Evolutionary conservation across 2,797 vertebrate genomes (phyloP).

Genomic region (Hoplostethus mediterraneus): DNA sequence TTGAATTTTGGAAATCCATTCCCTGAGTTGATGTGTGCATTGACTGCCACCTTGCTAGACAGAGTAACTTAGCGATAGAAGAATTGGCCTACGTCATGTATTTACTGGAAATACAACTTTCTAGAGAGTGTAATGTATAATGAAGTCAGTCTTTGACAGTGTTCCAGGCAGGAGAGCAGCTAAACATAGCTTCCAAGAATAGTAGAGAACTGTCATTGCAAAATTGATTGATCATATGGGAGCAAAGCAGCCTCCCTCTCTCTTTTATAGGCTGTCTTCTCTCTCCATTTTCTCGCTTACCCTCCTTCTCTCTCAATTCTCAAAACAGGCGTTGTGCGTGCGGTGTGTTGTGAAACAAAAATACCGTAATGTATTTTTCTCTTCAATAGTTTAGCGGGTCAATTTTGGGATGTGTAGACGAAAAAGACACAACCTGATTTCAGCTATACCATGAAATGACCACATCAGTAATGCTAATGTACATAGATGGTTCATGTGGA

Average conservation of each 20-base stretch:
- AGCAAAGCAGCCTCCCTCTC: constrained; percentile 30
- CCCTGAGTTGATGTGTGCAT: constrained; percentile 18
- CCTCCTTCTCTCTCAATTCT: constrained; percentile 10
- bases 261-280: constrained; percentile 18
- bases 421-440: too few species aligned
- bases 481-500: background rate
- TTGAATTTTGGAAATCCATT: constrained; percentile 18
- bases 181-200: constrained; percentile 70
- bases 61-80: constrained; percentile 9
- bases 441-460: background rate
- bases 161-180: constrained; percentile 55
- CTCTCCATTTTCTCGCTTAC: constrained; percentile 1
- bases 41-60: constrained; percentile 9
- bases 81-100: constrained; percentile 29
- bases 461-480: background rate
- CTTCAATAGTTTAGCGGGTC: constrained; percentile 2
- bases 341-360: constrained; percentile 24
- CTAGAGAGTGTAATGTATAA: constrained; percentile 56
- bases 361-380: constrained; percentile 19
- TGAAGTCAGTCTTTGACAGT: constrained; percentile 63
- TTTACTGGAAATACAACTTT: constrained; percentile 47
- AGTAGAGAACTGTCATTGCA: constrained; percentile 61
- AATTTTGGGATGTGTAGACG: background rate
- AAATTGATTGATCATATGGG: constrained; percentile 66
- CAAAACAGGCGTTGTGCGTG: constrained; percentile 11